These are phyloP conservation scores for Nasonovia ribisnigri DNA, from an alignment of 2,888 invertebrate species.

Conservation along the genomic window DNA sequence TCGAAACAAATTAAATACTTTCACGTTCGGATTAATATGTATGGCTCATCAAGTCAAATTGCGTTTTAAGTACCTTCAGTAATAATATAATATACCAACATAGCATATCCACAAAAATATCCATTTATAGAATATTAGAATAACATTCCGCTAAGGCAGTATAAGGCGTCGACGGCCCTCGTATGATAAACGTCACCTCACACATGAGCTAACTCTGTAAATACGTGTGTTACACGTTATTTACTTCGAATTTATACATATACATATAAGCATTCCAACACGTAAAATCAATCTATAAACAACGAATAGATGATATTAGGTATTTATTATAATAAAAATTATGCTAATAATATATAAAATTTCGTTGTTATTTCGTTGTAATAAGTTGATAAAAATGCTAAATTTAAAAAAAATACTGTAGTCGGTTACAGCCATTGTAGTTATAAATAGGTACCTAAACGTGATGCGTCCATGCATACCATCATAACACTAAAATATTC, in stretches of 20 bases:
- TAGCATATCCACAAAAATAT: neutral
- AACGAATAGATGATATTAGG: neutral
- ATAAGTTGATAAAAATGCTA: neutral
- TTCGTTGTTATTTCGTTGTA: neutral
- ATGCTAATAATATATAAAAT: neutral
- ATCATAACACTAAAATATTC: neutral
- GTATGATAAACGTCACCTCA: neutral
- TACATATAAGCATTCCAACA: neutral
- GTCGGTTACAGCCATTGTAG: neutral
- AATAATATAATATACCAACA: neutral
- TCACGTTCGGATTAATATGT: constrained; percentile 30
- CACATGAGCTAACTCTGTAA: neutral
- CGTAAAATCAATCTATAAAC: neutral
- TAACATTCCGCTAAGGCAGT: neutral
- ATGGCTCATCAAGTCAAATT: neutral
- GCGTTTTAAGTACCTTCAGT: neutral
- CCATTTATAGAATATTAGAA: neutral
- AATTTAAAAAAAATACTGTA: neutral
- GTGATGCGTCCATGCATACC: neutral
- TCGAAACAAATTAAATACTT: constrained; percentile 39
- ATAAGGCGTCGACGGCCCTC: neutral
- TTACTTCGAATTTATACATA: neutral
- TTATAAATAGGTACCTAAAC: neutral
- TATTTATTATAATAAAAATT: neutral
- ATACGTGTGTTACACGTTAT: neutral